These are phyloP conservation scores for Thamnophis elegans DNA, from an alignment of 2,797 vertebrate genomes.

Conservation along the genomic window DNA sequence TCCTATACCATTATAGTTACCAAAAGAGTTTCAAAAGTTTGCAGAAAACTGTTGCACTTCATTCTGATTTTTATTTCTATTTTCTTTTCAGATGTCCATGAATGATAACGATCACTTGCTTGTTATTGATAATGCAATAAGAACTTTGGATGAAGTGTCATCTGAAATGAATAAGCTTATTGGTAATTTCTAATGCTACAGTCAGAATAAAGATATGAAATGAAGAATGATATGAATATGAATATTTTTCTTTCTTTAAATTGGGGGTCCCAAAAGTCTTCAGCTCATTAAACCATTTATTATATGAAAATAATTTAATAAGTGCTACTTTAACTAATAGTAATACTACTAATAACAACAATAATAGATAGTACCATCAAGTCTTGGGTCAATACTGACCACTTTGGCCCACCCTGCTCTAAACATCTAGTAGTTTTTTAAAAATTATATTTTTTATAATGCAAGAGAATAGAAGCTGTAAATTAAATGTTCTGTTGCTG, in stretches of 20 bases:
- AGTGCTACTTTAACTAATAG: neutral
- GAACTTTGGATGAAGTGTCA: conserved; percentile 60
- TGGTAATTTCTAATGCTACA: conserved; percentile 56
- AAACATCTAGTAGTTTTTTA: neutral
- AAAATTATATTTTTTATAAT: neutral
- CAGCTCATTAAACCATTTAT: neutral
- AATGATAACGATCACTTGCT: conserved; percentile 45
- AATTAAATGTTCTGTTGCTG: neutral
- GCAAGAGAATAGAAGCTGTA: neutral
- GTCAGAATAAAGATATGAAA: neutral
- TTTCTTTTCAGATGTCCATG: conserved; percentile 57
- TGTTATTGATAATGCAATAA: conserved; percentile 62
- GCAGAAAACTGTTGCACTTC: neutral
- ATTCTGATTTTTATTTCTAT: conserved; percentile 13
- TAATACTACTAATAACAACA: neutral
- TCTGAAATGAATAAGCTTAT: conserved; percentile 70
- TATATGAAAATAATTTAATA: neutral
- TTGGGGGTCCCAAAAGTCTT: neutral
- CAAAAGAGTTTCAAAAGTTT: conserved; percentile 13
- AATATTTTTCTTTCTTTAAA: neutral
- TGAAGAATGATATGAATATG: neutral
- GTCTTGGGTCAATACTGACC: neutral
- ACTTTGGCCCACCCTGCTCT: neutral
- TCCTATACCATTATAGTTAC: neutral
- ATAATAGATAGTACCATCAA: neutral